Percentiles rank a stretch among this genome's conserved stretches.
phyloP scores from a whole-genome alignment of 2,797 vertebrate genomes.

The Urophycis tenuis region DNA sequence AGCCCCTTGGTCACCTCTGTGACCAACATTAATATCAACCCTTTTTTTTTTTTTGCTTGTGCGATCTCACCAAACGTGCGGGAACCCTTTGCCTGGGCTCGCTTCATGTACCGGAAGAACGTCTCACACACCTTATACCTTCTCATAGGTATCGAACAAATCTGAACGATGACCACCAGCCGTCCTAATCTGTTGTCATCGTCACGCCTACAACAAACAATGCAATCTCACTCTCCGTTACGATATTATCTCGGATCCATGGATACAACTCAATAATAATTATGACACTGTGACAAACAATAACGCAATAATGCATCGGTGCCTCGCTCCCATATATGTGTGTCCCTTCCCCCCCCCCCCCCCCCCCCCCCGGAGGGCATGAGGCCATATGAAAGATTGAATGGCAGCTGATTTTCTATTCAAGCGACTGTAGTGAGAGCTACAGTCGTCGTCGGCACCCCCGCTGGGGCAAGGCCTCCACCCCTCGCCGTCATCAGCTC shows the following conservation, averaged over 20 bases:
- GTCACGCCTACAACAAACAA: neutral
- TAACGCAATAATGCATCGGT: neutral
- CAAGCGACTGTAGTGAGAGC: neutral
- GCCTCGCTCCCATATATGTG: neutral
- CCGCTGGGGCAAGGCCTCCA: neutral
- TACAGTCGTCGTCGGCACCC: neutral
- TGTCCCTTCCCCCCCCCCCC: neutral
- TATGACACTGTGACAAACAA: too few species aligned
- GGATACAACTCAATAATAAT: neutral
- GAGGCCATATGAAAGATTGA: neutral
- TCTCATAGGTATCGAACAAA: neutral
- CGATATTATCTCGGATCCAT: neutral
- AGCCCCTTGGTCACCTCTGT: neutral
- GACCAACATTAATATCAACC: neutral
- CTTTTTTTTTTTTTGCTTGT: neutral
- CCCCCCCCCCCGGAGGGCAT: too few species aligned
- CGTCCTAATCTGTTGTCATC: neutral
- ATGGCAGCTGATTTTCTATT: neutral
- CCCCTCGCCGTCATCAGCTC: constrained; percentile 57
- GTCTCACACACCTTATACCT: neutral
- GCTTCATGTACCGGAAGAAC: neutral
- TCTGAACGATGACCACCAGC: neutral
- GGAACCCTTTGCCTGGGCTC: neutral
- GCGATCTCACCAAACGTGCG: neutral
- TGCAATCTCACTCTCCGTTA: neutral